Evolutionary conservation across 1,140 invertebrate genomes (phyloP).

Genomic region (Pantala flavescens): DNA sequence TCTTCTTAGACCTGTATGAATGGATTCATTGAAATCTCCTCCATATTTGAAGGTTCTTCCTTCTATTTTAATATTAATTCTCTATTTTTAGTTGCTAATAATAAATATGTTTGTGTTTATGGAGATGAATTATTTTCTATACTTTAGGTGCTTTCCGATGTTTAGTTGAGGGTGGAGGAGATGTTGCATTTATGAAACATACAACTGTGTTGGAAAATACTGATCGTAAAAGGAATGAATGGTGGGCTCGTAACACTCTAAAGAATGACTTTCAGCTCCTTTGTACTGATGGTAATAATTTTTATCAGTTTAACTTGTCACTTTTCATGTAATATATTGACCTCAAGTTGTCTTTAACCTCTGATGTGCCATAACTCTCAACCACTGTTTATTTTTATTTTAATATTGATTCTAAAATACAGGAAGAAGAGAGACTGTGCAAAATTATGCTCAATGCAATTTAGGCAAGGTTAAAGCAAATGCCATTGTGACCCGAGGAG

Average conservation of each 20-base stretch:
- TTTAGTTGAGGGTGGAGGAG: conserved; percentile 85
- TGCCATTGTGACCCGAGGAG: conserved; percentile 77
- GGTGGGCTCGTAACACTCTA: conserved; percentile 87
- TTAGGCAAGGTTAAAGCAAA: conserved; percentile 84
- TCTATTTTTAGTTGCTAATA: no score
- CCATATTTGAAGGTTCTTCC: no score
- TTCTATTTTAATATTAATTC: no score
- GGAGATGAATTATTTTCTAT: no score
- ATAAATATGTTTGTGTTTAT: no score
- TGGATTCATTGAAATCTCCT: no score
- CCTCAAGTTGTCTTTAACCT: not conserved
- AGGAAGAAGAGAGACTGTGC: conserved; percentile 62
- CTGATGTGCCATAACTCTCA: conserved; percentile 15
- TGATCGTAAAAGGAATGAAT: conserved; percentile 76
- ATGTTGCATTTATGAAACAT: conserved; percentile 91
- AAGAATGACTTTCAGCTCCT: conserved; percentile 86
- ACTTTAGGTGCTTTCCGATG: conserved; percentile 70
- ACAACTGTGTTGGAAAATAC: conserved; percentile 85
- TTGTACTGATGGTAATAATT: conserved; percentile 73
- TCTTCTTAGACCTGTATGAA: no score
- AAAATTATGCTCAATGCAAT: conserved; percentile 76
- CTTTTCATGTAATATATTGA: not conserved
- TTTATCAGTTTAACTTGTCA: not conserved
- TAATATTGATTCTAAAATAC: conserved; percentile 22
- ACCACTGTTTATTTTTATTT: not conserved